These are phyloP conservation scores for Drosophila neotestacea DNA, from an alignment of 2,888 invertebrate species.

Conservation along the genomic window DNA sequence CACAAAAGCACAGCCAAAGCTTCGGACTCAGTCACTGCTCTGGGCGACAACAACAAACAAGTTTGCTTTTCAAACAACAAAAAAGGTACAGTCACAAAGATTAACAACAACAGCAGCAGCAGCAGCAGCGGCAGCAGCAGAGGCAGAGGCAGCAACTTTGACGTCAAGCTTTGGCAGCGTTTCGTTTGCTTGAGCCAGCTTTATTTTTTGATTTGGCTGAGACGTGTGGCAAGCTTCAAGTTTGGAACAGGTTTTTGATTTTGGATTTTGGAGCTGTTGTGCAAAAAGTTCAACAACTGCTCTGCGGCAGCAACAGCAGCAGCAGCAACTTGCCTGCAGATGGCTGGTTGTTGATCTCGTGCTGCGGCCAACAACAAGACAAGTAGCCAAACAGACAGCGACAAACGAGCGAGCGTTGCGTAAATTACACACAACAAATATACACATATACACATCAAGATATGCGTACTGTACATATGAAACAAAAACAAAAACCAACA, in stretches of 20 bases:
- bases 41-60: conserved; percentile 59
- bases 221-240: conserved; percentile 76
- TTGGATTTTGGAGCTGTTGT: conserved; percentile 67
- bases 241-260: conserved; percentile 74
- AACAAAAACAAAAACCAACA: not conserved
- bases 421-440: conserved; percentile 67
- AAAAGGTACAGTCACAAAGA: conserved; percentile 74
- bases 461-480: not conserved
- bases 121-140: conserved; percentile 11
- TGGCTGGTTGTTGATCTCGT: conserved; percentile 76
- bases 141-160: conserved; percentile 22
- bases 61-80: conserved; percentile 65
- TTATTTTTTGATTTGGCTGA: conserved; percentile 70
- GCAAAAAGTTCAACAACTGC: conserved; percentile 78
- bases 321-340: conserved; percentile 44
- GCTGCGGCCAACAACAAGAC: conserved; percentile 56
- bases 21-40: conserved; percentile 3
- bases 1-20: conserved; percentile 36
- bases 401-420: conserved; percentile 74
- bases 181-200: conserved; percentile 63
- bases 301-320: conserved; percentile 11
- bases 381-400: conserved; percentile 69
- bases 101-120: conserved; percentile 60
- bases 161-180: conserved; percentile 68
- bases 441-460: conserved; percentile 10